These are phyloP conservation scores for Tetheella fluctuosa DNA, from an alignment of 2,888 invertebrate genomes.

Conservation along the genomic window DNA sequence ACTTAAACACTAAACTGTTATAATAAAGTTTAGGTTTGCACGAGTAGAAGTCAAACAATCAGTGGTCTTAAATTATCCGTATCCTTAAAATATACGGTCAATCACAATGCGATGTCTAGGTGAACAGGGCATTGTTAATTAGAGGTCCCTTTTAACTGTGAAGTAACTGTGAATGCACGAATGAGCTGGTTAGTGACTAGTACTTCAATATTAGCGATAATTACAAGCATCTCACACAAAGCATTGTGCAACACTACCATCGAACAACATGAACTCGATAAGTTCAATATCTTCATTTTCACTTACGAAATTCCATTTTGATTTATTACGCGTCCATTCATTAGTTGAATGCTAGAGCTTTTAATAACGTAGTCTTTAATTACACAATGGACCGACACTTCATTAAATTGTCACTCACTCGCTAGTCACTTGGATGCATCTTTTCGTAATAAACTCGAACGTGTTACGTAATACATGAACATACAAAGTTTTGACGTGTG, in stretches of 20 bases:
- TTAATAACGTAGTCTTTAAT: slow-evolving; percentile 72
- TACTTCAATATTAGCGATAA: slow-evolving; percentile 5
- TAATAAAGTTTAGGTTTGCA: no score
- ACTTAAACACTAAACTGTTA: no score
- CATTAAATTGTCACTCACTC: slow-evolving; percentile 80
- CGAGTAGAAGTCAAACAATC: no score
- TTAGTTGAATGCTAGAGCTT: slow-evolving; percentile 60
- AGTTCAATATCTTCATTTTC: slow-evolving; percentile 51
- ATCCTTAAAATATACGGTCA: no score
- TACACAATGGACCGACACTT: slow-evolving; percentile 76
- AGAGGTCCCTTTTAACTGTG: background rate
- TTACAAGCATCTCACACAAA: slow-evolving; percentile 10
- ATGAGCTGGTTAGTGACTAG: slow-evolving; percentile 8
- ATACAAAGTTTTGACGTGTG: slow-evolving; percentile 45
- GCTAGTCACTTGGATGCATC: slow-evolving; percentile 41
- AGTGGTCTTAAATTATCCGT: no score
- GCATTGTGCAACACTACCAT: slow-evolving; percentile 6
- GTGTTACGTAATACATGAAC: slow-evolving; percentile 48
- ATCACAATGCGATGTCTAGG: no score
- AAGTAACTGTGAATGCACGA: background rate
- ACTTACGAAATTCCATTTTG: slow-evolving; percentile 47
- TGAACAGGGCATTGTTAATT: background rate
- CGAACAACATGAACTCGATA: slow-evolving; percentile 35
- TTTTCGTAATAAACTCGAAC: slow-evolving; percentile 54
- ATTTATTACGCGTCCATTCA: slow-evolving; percentile 65